A percentile compares a stretch with the other conserved stretches of the same genome.
These are phyloP conservation scores for Octodonta nipae DNA, from an alignment of 2,888 invertebrate genomes.

Conservation along the genomic window DNA sequence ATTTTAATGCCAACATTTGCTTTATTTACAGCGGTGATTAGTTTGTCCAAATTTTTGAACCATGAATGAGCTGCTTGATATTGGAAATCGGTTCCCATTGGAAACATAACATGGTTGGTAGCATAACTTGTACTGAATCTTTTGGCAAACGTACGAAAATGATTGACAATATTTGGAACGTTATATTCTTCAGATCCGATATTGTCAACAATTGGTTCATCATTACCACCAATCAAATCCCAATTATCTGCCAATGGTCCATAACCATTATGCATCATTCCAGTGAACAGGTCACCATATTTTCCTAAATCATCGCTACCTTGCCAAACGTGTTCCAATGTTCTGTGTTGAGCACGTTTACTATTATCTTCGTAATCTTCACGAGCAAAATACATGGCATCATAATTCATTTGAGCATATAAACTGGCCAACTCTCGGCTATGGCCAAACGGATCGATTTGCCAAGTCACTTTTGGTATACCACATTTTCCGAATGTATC, in stretches of 20 bases:
- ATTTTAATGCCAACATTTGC: slow-evolving; percentile 47
- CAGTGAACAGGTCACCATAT: too few relatives aligned
- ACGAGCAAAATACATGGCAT: slow-evolving; percentile 57
- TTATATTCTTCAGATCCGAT: too few relatives aligned
- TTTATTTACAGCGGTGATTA: slow-evolving; percentile 10
- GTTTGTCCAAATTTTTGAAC: slow-evolving; percentile 45
- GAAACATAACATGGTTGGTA: too few relatives aligned
- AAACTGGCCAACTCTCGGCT: slow-evolving; percentile 54
- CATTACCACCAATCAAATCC: too few relatives aligned
- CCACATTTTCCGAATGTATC: slow-evolving; percentile 62
- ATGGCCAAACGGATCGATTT: slow-evolving; percentile 77
- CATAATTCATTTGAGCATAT: slow-evolving; percentile 53
- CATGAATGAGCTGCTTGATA: slow-evolving; percentile 44
- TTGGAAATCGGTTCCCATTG: slow-evolving; percentile 54
- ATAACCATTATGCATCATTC: too few relatives aligned
- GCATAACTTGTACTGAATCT: too few relatives aligned
- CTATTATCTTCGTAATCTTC: slow-evolving; percentile 54
- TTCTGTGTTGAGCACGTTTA: slow-evolving; percentile 41
- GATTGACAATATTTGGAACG: too few relatives aligned
- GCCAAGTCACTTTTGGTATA: slow-evolving; percentile 58
- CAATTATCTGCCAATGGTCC: slow-evolving; percentile 39
- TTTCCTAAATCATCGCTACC: slow-evolving; percentile 45
- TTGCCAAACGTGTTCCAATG: slow-evolving; percentile 60
- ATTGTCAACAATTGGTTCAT: too few relatives aligned
- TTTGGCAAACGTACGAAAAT: too few relatives aligned